These are phyloP conservation scores for Sinotaia quadrata DNA, from an alignment of 2,888 invertebrate species.

Conservation along the genomic window DNA sequence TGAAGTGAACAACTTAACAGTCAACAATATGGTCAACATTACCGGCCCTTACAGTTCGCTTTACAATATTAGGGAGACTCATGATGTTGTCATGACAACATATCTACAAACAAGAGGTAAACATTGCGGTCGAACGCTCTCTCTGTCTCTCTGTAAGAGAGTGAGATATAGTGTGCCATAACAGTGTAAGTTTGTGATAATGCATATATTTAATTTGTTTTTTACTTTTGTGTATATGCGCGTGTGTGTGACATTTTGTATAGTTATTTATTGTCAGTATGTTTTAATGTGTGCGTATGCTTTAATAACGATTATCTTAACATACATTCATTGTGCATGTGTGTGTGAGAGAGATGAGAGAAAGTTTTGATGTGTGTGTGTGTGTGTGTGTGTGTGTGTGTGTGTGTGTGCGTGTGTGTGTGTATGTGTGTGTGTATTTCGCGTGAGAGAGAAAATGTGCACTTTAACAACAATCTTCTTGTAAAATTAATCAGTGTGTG, in stretches of 20 bases:
- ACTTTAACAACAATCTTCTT: background rate
- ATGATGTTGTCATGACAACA: constrained; percentile 82
- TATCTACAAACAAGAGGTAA: constrained; percentile 85
- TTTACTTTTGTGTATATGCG: too few species aligned
- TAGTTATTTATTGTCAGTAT: background rate
- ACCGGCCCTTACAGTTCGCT: constrained; percentile 52
- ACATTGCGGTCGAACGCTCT: constrained; percentile 46
- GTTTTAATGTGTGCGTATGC: too few species aligned
- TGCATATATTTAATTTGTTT: too few species aligned
- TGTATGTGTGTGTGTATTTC: background rate
- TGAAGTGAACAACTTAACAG: constrained; percentile 80
- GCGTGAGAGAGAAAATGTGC: background rate
- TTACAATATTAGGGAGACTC: constrained; percentile 38
- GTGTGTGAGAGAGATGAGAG: background rate
- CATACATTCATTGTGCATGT: too few species aligned
- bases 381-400: constrained; percentile 1
- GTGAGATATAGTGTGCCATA: too few species aligned
- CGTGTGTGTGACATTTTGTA: background rate
- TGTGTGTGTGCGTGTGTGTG: background rate
- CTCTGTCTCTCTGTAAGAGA: too few species aligned
- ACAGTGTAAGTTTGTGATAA: too few species aligned
- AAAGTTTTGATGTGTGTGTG: too few species aligned
- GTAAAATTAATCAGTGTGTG: too few species aligned
- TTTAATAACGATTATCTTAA: too few species aligned
- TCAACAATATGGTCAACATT: constrained; percentile 79